A percentile compares a stretch with the other conserved stretches of the same genome.
phyloP scores from a whole-genome alignment of 2,113 vertebrate genomes.

The Microtus richardsoni region DNA sequence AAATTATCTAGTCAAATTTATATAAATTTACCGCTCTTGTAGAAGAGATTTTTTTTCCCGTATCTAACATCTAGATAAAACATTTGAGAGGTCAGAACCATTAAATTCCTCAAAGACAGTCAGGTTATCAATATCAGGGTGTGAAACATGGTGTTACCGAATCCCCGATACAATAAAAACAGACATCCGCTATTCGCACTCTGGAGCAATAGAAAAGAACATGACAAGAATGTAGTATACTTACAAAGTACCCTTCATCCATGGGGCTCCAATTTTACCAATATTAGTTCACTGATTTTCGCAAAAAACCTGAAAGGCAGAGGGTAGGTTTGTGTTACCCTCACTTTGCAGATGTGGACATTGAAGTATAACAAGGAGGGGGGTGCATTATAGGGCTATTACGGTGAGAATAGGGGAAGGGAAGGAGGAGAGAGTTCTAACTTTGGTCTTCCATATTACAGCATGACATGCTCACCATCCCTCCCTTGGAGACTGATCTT shows the following conservation, averaged over 20 bases:
- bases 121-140: slow-evolving; percentile 80
- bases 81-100: slow-evolving; percentile 80
- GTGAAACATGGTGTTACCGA: slow-evolving; percentile 77
- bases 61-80: slow-evolving; percentile 71
- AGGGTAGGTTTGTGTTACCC: slow-evolving; percentile 84
- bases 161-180: slow-evolving; percentile 76
- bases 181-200: slow-evolving; percentile 72
- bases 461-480: background rate
- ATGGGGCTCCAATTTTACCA: slow-evolving; percentile 85
- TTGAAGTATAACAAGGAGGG: slow-evolving; percentile 19
- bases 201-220: slow-evolving; percentile 74
- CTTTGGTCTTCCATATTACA: background rate
- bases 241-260: slow-evolving; percentile 86
- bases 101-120: slow-evolving; percentile 80
- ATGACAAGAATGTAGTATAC: slow-evolving; percentile 80
- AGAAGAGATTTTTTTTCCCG: slow-evolving; percentile 59
- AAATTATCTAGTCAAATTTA: slow-evolving; percentile 72
- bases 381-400: background rate
- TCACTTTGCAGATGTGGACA: slow-evolving; percentile 77
- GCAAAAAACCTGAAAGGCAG: slow-evolving; percentile 84
- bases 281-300: slow-evolving; percentile 85
- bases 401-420: background rate
- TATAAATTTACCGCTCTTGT: slow-evolving; percentile 65
- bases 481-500: slow-evolving; percentile 6
- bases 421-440: background rate